Evolutionary conservation across 2,888 invertebrate species (phyloP).

Genomic region (Eupsilia transversa): DNA sequence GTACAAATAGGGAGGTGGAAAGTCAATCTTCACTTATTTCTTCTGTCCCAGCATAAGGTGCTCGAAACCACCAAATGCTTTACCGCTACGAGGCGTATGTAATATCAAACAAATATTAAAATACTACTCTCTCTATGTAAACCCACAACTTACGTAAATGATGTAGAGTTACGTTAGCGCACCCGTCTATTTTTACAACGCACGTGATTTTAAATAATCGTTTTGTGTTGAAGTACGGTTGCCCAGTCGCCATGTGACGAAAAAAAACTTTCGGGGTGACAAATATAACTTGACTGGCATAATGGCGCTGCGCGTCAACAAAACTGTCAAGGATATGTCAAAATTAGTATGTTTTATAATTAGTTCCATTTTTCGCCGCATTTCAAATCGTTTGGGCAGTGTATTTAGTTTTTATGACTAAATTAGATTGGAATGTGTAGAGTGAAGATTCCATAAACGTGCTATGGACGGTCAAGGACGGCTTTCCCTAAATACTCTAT

Average conservation of each 20-base stretch:
- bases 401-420: slow-evolving; percentile 3
- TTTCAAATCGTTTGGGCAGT: not conserved
- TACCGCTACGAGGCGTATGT: no score
- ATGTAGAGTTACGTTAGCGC: slow-evolving; percentile 8
- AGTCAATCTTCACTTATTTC: not conserved
- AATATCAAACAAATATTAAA: not conserved
- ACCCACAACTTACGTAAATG: slow-evolving; percentile 24
- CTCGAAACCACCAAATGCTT: not conserved
- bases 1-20: not conserved
- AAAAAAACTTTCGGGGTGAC: not conserved
- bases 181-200: slow-evolving; percentile 43
- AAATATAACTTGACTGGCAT: slow-evolving; percentile 1
- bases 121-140: not conserved
- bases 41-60: not conserved
- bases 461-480: slow-evolving; percentile 39
- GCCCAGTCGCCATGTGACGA: slow-evolving; percentile 4
- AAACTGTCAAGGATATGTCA: slow-evolving; percentile 5
- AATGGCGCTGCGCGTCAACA: slow-evolving; percentile 1
- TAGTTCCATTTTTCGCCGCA: slow-evolving; percentile 4
- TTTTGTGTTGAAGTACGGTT: slow-evolving; percentile 12
- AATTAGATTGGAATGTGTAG: slow-evolving; percentile 35
- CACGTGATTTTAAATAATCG: slow-evolving; percentile 56
- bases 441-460: slow-evolving; percentile 20
- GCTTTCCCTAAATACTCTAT: slow-evolving; percentile 13
- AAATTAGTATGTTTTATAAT: not conserved